phyloP scores from a whole-genome alignment of 35 echinoderm and acorn worm genomes.

The Chiridota heheva region DNA sequence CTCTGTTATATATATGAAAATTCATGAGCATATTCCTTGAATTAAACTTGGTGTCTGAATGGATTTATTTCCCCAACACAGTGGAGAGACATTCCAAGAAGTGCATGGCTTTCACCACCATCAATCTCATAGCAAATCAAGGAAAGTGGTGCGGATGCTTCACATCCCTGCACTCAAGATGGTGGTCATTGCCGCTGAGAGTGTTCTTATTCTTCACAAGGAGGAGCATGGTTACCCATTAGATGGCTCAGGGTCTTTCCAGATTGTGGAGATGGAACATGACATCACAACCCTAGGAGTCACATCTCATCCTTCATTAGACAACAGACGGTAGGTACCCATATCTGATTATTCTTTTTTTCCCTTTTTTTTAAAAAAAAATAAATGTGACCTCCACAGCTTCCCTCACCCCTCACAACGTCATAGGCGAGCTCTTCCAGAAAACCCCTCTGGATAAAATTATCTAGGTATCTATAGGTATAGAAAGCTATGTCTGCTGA shows the following conservation, averaged over 20 bases:
- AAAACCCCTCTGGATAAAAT: background rate
- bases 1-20: background rate
- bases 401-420: background rate
- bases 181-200: slow-evolving; percentile 71
- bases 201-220: slow-evolving; percentile 54
- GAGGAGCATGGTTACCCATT: slow-evolving; percentile 52
- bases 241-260: slow-evolving; percentile 39
- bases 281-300: slow-evolving; percentile 65
- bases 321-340: slow-evolving; percentile 45
- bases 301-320: slow-evolving; percentile 12
- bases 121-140: slow-evolving; percentile 54
- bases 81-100: slow-evolving; percentile 27
- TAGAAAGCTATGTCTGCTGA: background rate
- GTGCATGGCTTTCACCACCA: slow-evolving; percentile 17
- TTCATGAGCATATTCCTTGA: background rate
- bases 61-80: background rate
- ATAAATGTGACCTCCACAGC: background rate
- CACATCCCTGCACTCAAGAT: slow-evolving; percentile 59
- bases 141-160: slow-evolving; percentile 49
- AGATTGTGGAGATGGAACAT: slow-evolving; percentile 53
- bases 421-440: background rate
- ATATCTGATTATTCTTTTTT: background rate
- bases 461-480: background rate
- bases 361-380: background rate
- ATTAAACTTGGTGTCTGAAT: background rate